Conservation (phyloP, 1,140 invertebrate species). For the Sycophila sp. region DNA sequence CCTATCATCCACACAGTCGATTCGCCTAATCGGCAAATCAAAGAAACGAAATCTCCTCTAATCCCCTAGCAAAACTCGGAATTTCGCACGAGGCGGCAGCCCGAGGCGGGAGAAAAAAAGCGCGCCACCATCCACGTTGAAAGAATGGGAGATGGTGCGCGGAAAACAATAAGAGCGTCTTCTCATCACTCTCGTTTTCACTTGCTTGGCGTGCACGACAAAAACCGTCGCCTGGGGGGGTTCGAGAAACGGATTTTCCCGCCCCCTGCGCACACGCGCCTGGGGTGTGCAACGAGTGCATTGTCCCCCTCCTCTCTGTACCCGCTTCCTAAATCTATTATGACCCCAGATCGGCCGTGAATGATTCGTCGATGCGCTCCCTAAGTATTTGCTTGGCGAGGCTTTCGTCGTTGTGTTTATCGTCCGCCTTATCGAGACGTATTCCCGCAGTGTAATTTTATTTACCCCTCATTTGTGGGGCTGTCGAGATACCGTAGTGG, state of each 20-base stretch:
- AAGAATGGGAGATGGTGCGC: neutral
- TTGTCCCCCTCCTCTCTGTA: too few relatives aligned
- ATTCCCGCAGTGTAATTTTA: too few relatives aligned
- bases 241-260: neutral
- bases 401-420: too few relatives aligned
- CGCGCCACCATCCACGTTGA: neutral
- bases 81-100: neutral
- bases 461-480: too few relatives aligned
- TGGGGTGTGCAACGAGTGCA: too few relatives aligned
- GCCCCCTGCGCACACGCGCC: conserved; percentile 6
- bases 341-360: conserved; percentile 40
- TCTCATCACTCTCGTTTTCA: neutral
- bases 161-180: too few relatives aligned
- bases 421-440: too few relatives aligned
- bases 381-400: too few relatives aligned
- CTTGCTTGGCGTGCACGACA: neutral
- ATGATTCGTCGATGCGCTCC: conserved; percentile 36
- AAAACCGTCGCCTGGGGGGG: too few relatives aligned
- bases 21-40: too few relatives aligned
- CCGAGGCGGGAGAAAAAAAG: neutral
- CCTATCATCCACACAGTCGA: too few relatives aligned
- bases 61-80: neutral
- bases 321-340: conserved; percentile 45
- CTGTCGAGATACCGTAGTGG: too few relatives aligned
- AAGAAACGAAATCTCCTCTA: neutral